Evolutionary conservation across 1,140 invertebrate genomes (phyloP).

Genomic region (Nebria ingens): DNA sequence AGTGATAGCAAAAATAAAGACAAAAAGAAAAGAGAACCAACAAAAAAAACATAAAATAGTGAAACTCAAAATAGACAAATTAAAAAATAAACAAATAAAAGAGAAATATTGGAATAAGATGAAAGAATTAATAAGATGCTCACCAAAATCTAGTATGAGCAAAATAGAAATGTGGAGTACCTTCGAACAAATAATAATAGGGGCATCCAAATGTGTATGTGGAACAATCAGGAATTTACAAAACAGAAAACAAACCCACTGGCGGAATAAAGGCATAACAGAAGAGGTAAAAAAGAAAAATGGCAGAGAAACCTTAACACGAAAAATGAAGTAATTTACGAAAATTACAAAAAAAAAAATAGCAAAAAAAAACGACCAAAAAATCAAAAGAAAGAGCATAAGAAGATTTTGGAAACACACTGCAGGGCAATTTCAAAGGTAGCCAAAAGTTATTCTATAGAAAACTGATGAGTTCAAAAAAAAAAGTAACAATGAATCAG

Average conservation of each 20-base stretch:
- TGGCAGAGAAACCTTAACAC: background rate
- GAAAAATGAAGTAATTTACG: background rate
- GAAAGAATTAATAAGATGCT: background rate
- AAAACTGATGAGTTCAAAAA: background rate
- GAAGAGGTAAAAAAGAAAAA: background rate
- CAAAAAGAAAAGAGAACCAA: background rate
- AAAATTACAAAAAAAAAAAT: background rate
- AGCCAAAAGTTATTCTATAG: background rate
- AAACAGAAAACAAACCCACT: conserved; percentile 1
- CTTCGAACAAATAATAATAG: background rate
- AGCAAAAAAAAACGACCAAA: background rate
- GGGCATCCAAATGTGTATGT: background rate
- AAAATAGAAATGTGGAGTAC: background rate
- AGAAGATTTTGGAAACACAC: background rate
- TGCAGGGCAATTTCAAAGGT: background rate
- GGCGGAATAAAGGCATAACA: background rate
- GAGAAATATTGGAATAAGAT: background rate
- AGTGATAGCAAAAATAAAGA: background rate
- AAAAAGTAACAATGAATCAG: background rate
- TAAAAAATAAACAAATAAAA: background rate
- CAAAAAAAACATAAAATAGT: conserved; percentile 1
- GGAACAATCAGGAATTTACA: background rate
- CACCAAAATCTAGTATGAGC: background rate
- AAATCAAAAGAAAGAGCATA: background rate
- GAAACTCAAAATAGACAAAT: conserved; percentile 1